These are phyloP conservation scores for Cichladusa arquata DNA, from an alignment of 2,113 vertebrate genomes.

Conservation along the genomic window DNA sequence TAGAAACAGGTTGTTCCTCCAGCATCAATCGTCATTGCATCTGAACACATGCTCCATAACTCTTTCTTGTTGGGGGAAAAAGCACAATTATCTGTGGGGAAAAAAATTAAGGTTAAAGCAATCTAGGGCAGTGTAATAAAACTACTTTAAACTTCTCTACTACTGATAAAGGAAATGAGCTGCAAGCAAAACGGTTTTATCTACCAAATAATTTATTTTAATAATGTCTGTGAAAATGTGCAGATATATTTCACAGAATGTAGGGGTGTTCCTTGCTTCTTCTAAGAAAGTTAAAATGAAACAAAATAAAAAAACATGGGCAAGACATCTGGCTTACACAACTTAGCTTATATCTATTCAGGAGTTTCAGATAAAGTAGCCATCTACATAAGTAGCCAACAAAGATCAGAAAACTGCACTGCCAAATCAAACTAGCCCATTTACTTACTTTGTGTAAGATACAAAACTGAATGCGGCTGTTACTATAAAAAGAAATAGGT, in stretches of 20 bases:
- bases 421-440: neutral
- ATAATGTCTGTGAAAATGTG: neutral
- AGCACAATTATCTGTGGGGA: neutral
- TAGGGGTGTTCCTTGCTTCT: neutral
- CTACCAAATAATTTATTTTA: neutral
- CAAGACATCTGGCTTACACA: neutral
- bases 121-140: neutral
- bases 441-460: neutral
- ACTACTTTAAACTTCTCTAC: neutral
- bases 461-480: neutral
- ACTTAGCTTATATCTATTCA: neutral
- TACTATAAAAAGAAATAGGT: neutral
- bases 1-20: neutral
- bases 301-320: neutral
- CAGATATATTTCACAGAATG: neutral
- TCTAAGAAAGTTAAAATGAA: neutral
- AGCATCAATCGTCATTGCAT: neutral
- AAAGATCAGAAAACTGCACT: neutral
- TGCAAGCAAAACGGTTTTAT: neutral
- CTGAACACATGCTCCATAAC: neutral
- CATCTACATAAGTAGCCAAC: neutral
- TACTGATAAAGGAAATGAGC: neutral
- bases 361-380: neutral
- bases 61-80: neutral
- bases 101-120: neutral